phyloP scores from a whole-genome alignment of 2,113 vertebrate genomes.

The Misgurnus mizolepis region DNA sequence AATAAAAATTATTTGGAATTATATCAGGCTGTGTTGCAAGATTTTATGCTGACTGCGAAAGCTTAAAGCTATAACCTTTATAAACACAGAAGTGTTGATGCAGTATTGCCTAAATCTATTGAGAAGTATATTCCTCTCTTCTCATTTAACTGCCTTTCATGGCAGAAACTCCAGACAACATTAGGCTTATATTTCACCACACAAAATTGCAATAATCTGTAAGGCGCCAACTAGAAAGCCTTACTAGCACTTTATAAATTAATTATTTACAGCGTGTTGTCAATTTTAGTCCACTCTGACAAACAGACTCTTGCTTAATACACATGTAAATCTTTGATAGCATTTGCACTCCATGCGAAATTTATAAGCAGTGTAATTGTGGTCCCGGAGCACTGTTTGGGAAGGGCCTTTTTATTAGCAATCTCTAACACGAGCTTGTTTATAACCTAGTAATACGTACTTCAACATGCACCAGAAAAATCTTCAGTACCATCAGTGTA shows the following conservation, averaged over 20 bases:
- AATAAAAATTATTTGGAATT: conserved; percentile 19
- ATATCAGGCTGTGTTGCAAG: conserved; percentile 8
- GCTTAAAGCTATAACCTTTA: conserved; percentile 32
- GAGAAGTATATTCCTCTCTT: conserved; percentile 15
- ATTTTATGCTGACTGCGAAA: conserved; percentile 36
- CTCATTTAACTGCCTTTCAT: conserved; percentile 19
- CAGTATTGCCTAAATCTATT: conserved; percentile 18
- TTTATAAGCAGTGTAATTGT: conserved; percentile 60
- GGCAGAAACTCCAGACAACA: conserved; percentile 12
- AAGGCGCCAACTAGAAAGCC: conserved; percentile 7
- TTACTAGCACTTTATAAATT: conserved; percentile 5
- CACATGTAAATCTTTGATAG: conserved; percentile 56
- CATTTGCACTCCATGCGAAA: conserved; percentile 52
- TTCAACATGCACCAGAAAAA: no score
- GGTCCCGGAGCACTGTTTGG: conserved; percentile 23
- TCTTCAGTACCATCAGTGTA: not conserved
- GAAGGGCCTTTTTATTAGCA: conserved; percentile 58
- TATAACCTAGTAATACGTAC: not conserved
- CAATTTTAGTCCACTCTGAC: conserved; percentile 15
- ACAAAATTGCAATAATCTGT: conserved; percentile 10
- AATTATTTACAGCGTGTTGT: conserved; percentile 1
- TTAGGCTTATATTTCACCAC: not conserved
- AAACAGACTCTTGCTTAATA: not conserved
- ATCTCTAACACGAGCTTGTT: conserved; percentile 37
- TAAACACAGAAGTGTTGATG: conserved; percentile 34